These are phyloP conservation scores for Drosophila hydei DNA, from an alignment of 1,140 invertebrate species.

Conservation along the genomic window DNA sequence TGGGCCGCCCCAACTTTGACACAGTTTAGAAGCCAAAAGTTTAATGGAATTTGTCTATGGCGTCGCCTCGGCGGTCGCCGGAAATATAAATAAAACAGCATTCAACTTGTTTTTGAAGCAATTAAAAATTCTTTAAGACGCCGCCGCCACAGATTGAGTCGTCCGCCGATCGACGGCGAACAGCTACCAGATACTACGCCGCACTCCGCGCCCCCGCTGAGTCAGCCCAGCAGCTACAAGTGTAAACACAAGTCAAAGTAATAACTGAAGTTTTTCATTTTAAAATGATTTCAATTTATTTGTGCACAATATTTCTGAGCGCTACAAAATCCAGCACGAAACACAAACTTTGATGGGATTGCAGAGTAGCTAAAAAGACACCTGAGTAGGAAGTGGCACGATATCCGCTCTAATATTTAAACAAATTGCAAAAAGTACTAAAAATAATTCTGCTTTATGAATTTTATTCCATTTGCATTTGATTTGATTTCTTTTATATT, in stretches of 20 bases:
- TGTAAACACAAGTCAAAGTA: constrained; percentile 58
- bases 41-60: constrained; percentile 82
- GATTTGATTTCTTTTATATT: too few species aligned
- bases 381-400: not conserved
- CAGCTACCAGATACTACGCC: not conserved
- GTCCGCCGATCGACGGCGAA: constrained; percentile 32
- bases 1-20: constrained; percentile 65
- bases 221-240: constrained; percentile 12
- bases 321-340: not conserved
- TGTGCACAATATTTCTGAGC: constrained; percentile 32
- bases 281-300: constrained; percentile 58
- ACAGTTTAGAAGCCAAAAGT: constrained; percentile 81
- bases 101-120: constrained; percentile 82
- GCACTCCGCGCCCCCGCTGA: too few species aligned
- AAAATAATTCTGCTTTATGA: not conserved
- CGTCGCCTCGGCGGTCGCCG: constrained; percentile 60
- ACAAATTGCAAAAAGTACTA: not conserved
- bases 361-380: not conserved
- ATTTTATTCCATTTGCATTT: too few species aligned
- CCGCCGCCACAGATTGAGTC: constrained; percentile 36
- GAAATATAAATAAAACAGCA: constrained; percentile 80
- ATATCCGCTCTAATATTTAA: too few species aligned
- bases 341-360: constrained; percentile 12
- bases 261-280: constrained; percentile 56
- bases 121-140: constrained; percentile 82